Conservation (phyloP, 2,797 vertebrate species). For the Acipenser transmontanus region DNA sequence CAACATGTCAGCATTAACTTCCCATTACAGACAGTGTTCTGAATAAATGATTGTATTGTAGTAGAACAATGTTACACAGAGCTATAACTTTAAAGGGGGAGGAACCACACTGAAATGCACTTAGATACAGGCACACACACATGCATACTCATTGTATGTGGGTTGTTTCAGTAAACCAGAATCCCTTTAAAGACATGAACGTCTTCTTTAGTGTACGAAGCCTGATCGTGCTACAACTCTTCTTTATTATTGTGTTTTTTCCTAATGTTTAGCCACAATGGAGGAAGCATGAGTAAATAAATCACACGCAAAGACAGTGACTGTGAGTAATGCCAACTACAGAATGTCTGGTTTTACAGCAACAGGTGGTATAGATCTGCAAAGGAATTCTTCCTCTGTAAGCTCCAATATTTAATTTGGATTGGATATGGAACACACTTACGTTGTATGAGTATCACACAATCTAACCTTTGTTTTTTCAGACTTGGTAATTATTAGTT, state of each 20-base stretch:
- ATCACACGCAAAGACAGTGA: too few relatives aligned
- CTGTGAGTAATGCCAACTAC: neutral
- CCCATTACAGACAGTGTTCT: too few relatives aligned
- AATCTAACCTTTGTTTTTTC: too few relatives aligned
- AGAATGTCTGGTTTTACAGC: constrained; percentile 6
- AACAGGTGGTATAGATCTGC: constrained; percentile 12
- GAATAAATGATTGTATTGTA: too few relatives aligned
- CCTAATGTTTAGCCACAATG: neutral
- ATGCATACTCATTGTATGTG: too few relatives aligned
- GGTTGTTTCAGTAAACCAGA: too few relatives aligned
- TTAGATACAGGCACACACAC: too few relatives aligned
- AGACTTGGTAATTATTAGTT: neutral
- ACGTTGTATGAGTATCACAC: neutral
- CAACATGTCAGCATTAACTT: too few relatives aligned
- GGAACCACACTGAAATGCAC: too few relatives aligned
- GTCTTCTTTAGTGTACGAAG: neutral
- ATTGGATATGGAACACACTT: neutral
- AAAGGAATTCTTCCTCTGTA: constrained; percentile 5
- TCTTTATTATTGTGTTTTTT: neutral
- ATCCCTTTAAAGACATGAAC: too few relatives aligned
- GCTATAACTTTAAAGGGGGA: too few relatives aligned
- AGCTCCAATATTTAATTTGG: neutral
- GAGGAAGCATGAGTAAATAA: neutral
- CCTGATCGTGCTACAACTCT: neutral
- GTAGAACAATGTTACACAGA: too few relatives aligned